Evolutionary conservation across 2,113 vertebrate species (phyloP).

Genomic region (Numida meleagris): DNA sequence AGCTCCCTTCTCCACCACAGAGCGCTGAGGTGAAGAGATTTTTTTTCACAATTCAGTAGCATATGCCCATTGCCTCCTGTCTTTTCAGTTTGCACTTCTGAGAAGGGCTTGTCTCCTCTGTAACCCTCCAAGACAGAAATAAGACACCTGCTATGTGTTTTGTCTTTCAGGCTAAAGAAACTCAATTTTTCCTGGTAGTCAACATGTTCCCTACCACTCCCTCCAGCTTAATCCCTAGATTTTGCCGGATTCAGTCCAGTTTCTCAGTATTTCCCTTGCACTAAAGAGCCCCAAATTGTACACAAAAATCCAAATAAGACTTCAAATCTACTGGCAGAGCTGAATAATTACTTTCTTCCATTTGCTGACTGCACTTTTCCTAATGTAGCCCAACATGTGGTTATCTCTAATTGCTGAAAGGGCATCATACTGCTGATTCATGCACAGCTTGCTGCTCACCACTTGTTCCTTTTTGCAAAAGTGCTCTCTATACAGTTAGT

Average conservation of each 20-base stretch:
- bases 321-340: not conserved
- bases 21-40: not conserved
- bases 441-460: not conserved
- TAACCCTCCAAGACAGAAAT: not conserved
- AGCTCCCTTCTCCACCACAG: not conserved
- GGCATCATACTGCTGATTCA: not conserved
- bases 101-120: not conserved
- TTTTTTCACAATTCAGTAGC: not conserved
- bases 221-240: not conserved
- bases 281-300: not conserved
- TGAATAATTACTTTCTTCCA: not conserved
- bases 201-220: not conserved
- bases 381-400: not conserved
- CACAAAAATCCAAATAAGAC: not conserved
- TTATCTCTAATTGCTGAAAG: not conserved
- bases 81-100: not conserved
- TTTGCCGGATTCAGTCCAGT: not conserved
- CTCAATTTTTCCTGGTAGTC: not conserved
- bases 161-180: not conserved
- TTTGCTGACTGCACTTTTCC: not conserved
- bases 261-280: not conserved
- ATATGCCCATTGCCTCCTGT: not conserved
- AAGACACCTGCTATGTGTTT: not conserved
- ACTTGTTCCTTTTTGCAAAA: not conserved
- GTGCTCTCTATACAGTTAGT: not conserved